A percentile compares a stretch with the other conserved stretches of the same genome.
These are phyloP conservation scores for Drosophila nasuta DNA, from an alignment of 1,140 invertebrate species.

Conservation along the genomic window DNA sequence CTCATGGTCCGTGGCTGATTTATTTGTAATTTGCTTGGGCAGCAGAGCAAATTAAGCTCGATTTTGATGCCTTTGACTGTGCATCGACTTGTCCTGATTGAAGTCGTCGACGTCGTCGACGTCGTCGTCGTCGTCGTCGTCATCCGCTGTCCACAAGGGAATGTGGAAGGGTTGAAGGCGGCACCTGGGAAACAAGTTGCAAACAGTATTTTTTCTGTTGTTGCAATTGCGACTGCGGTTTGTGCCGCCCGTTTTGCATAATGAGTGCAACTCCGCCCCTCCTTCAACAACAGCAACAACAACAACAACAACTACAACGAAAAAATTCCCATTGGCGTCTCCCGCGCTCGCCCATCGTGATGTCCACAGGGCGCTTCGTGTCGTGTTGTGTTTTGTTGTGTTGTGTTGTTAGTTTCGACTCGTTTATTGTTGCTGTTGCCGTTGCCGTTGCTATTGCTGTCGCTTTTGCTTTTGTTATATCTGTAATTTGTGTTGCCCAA, in stretches of 20 bases:
- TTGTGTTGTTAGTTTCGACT: constrained; percentile 23
- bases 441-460: constrained; percentile 24
- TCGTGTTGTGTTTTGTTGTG: constrained; percentile 61
- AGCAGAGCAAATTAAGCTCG: constrained; percentile 43
- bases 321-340: constrained; percentile 46
- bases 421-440: constrained; percentile 39
- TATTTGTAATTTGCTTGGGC: constrained; percentile 52
- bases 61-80: constrained; percentile 51
- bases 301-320: no score
- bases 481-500: constrained; percentile 50
- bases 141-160: no score
- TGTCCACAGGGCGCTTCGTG: constrained; percentile 81
- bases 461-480: constrained; percentile 37
- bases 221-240: constrained; percentile 28
- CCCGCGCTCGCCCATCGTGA: constrained; percentile 64
- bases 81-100: constrained; percentile 35
- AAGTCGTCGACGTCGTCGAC: neutral
- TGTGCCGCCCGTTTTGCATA: constrained; percentile 65
- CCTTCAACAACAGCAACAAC: neutral
- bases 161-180: neutral
- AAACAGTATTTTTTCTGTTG: constrained; percentile 10
- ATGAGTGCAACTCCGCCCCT: constrained; percentile 66
- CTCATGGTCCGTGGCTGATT: constrained; percentile 39
- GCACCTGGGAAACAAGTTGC: constrained; percentile 51
- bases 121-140: no score